Evolutionary conservation across 1,140 invertebrate genomes (phyloP).

Genomic region (Whitmania pigra): DNA sequence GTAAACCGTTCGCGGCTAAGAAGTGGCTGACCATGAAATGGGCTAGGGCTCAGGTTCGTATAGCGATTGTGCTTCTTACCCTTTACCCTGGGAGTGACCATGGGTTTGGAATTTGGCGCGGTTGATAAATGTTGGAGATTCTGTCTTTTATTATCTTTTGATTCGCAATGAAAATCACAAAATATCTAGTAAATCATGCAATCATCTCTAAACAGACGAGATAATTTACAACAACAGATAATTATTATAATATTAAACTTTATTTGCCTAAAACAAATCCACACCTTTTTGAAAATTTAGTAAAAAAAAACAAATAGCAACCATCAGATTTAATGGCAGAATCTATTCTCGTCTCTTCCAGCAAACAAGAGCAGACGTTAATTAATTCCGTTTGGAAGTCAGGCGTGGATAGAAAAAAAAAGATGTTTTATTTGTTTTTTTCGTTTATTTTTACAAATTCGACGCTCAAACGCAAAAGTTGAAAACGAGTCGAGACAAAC

Average conservation of each 20-base stretch:
- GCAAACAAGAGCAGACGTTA: slow-evolving; percentile 5
- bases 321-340: neutral
- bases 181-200: too few species aligned
- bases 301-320: too few species aligned
- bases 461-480: too few species aligned
- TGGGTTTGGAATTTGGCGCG: too few species aligned
- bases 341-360: neutral
- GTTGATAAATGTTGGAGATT: neutral
- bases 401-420: slow-evolving; percentile 8
- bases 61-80: neutral
- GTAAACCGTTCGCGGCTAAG: slow-evolving; percentile 20
- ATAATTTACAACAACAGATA: too few species aligned
- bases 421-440: slow-evolving; percentile 3
- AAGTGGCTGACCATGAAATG: slow-evolving; percentile 17
- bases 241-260: too few species aligned
- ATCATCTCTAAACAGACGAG: too few species aligned
- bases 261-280: too few species aligned
- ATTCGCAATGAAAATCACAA: too few species aligned
- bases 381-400: slow-evolving; percentile 11
- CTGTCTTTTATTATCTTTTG: neutral
- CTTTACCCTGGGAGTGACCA: neutral
- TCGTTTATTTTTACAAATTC: too few species aligned
- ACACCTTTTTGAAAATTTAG: too few species aligned
- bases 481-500: too few species aligned
- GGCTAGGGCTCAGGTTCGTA: slow-evolving; percentile 18